These are phyloP conservation scores for Trissolcus basalis DNA, from an alignment of 1,140 invertebrate genomes.

Conservation along the genomic window DNA sequence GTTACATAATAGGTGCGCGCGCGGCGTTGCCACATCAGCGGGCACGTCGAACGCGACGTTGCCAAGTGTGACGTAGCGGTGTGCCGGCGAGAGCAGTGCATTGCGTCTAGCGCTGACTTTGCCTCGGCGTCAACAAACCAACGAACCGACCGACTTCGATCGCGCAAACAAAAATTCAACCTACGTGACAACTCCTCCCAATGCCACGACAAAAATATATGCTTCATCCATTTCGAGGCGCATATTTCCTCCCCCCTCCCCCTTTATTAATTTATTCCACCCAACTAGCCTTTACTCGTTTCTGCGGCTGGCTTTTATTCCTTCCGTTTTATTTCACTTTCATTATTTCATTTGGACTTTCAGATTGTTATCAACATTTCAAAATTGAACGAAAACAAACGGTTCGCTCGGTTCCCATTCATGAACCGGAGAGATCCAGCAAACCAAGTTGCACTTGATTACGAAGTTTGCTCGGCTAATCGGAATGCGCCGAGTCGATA, in stretches of 20 bases:
- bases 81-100: background rate
- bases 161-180: constrained; percentile 9
- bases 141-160: constrained; percentile 16
- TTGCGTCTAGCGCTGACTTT: constrained; percentile 11
- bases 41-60: constrained; percentile 11
- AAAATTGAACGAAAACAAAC: too few relatives aligned
- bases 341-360: too few relatives aligned
- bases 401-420: too few relatives aligned
- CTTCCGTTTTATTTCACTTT: too few relatives aligned
- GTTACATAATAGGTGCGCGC: constrained; percentile 34
- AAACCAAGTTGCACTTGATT: too few relatives aligned
- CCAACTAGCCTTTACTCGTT: too few relatives aligned
- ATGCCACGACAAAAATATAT: background rate
- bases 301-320: too few relatives aligned
- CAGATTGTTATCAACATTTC: background rate
- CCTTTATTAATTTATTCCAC: too few relatives aligned
- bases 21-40: constrained; percentile 16
- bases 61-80: constrained; percentile 10
- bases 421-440: too few relatives aligned
- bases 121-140: constrained; percentile 26
- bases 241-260: too few relatives aligned
- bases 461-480: too few relatives aligned
- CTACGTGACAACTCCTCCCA: constrained; percentile 6
- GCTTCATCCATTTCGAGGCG: background rate
- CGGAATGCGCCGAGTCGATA: too few relatives aligned